A percentile compares a stretch with the other conserved stretches of the same genome.
Evolutionary conservation across 2,888 invertebrate genomes (phyloP).

Genomic region (Drosophila aldrichi): DNA sequence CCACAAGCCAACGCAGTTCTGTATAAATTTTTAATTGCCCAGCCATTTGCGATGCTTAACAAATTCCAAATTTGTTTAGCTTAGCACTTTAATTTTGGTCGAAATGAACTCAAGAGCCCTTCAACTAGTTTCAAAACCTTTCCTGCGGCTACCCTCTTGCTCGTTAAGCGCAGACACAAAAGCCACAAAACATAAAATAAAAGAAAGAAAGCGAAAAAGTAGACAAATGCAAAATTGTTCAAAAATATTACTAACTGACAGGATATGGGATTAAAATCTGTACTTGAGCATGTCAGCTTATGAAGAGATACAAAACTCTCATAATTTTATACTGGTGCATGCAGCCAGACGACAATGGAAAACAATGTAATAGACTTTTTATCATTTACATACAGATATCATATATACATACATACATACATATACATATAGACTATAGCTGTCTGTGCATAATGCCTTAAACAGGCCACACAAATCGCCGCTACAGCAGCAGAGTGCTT

Average conservation of each 20-base stretch:
- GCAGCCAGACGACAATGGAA: slow-evolving; percentile 50
- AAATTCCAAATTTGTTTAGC: slow-evolving; percentile 15
- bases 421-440: slow-evolving; percentile 4
- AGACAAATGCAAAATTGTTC: slow-evolving; percentile 1
- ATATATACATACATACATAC: slow-evolving; percentile 15
- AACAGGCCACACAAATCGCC: neutral
- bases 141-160: slow-evolving; percentile 41
- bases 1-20: slow-evolving; percentile 9
- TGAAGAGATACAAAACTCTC: slow-evolving; percentile 32
- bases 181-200: slow-evolving; percentile 3
- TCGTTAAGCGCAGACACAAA: slow-evolving; percentile 52
- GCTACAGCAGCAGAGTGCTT: neutral
- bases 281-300: slow-evolving; percentile 36
- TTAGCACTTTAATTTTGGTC: slow-evolving; percentile 10
- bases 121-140: slow-evolving; percentile 33
- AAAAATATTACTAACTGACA: slow-evolving; percentile 39
- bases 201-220: neutral
- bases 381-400: neutral
- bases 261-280: slow-evolving; percentile 58
- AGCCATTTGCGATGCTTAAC: slow-evolving; percentile 11
- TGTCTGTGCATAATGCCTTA: slow-evolving; percentile 29
- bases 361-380: slow-evolving; percentile 8
- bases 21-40: slow-evolving; percentile 57
- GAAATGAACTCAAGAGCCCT: neutral
- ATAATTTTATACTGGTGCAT: slow-evolving; percentile 12